A percentile compares a stretch with the other conserved stretches of the same genome.
Evolutionary conservation across 2,888 invertebrate species (phyloP).

Genomic region (Cryptus viduatorius): DNA sequence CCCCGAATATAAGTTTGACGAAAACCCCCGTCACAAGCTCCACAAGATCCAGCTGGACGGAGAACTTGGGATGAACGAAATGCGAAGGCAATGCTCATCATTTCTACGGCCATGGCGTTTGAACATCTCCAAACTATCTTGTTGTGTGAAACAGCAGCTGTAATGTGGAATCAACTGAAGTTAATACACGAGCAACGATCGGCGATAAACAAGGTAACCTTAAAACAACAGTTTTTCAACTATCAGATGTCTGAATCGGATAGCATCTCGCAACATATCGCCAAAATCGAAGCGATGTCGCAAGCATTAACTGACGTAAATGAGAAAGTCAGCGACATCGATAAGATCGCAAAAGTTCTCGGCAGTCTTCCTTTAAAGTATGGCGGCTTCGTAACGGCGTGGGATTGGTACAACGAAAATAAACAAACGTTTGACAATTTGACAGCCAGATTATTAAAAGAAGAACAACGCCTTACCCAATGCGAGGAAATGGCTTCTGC

Average conservation of each 20-base stretch:
- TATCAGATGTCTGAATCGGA: constrained; percentile 10
- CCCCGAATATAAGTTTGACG: too few species aligned
- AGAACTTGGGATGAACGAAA: constrained; percentile 18
- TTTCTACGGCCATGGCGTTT: constrained; percentile 20
- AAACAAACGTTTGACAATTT: constrained; percentile 40
- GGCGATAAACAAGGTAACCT: constrained; percentile 8
- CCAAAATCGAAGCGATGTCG: constrained; percentile 31
- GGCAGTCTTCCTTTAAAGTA: constrained; percentile 31
- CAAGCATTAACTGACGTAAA: constrained; percentile 20
- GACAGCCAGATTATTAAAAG: constrained; percentile 25
- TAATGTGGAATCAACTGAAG: constrained; percentile 22
- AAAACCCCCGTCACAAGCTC: too few species aligned
- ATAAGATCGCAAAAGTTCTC: constrained; percentile 30
- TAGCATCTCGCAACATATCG: constrained; percentile 33
- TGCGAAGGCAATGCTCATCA: constrained; percentile 23
- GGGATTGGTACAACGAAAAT: constrained; percentile 19
- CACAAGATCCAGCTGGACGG: background rate
- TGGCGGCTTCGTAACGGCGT: background rate
- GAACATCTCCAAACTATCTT: constrained; percentile 12
- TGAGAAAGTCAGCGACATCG: constrained; percentile 7
- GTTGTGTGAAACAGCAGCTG: background rate
- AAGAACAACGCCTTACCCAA: constrained; percentile 19
- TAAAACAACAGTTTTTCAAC: constrained; percentile 23
- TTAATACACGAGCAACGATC: constrained; percentile 13
- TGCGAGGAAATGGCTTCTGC: constrained; percentile 8